These are phyloP conservation scores for Cerastoderma edule DNA, from an alignment of 2,888 invertebrate genomes.

Conservation along the genomic window DNA sequence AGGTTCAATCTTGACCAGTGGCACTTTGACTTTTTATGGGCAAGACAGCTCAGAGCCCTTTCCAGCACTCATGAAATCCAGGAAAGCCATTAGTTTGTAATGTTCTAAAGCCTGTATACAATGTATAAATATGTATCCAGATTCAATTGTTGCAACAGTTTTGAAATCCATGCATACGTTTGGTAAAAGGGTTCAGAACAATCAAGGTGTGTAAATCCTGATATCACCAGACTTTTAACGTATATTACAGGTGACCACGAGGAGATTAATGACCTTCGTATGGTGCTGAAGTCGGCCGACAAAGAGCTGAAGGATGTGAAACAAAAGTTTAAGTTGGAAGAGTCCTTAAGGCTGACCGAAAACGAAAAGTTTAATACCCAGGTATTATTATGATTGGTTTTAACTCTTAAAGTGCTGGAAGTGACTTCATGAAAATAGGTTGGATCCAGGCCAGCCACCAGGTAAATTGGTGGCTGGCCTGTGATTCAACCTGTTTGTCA, in stretches of 20 bases:
- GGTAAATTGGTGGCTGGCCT: not conserved
- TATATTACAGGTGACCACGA: constrained; percentile 57
- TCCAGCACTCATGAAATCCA: no score
- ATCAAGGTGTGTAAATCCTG: constrained; percentile 22
- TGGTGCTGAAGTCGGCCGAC: constrained; percentile 67
- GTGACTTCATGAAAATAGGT: no score
- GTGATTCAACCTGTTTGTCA: not conserved
- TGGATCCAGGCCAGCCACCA: not conserved
- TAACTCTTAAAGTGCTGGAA: no score
- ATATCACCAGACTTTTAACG: not conserved
- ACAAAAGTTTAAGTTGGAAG: constrained; percentile 43
- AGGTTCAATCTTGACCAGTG: no score
- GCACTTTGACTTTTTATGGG: no score
- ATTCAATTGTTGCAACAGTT: not conserved
- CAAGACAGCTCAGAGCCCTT: no score
- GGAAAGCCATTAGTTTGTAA: not conserved
- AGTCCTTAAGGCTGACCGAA: constrained; percentile 6
- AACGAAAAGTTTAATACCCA: constrained; percentile 20
- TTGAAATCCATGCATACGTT: not conserved
- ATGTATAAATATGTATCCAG: not conserved
- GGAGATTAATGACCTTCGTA: constrained; percentile 65
- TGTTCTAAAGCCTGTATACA: not conserved
- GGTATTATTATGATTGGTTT: no score
- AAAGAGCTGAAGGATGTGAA: constrained; percentile 66
- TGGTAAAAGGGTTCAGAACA: not conserved